Base-by-base conservation (phyloP, 2,888 invertebrate genomes). In the Dryomyza anilis region DNA sequence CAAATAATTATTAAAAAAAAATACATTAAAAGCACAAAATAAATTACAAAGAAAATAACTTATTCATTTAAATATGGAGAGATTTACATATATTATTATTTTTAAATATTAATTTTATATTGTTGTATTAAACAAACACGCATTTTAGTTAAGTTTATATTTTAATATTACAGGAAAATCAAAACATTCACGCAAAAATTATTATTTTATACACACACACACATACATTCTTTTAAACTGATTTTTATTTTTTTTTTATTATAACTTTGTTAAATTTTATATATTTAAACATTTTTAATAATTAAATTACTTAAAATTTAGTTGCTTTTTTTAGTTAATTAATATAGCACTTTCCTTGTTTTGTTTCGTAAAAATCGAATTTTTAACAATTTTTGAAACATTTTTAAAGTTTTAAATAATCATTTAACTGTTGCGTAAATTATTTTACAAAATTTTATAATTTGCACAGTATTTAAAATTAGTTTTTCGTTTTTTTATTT, bases 331-430 rank as follows among this genome's bases (percentile, higher is more conserved):
- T 66, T 66, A 66, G 63, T 66, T 61, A 63, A 53, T 63, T 66
- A 66, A 66, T 66, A 66, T 66, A 66, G 66, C 66, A 66, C 58
- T 66, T 66, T 66, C 33, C 29, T 30, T 29, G n/a, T 39, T 5
- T 25, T 33, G n/a, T 56, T 56, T 33, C 23, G 5, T 48, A 21
- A 23, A 56, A 46, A 29, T 45, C 25, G 16, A 55, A 21, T 16
- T 33, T 21, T 50, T 50, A 12, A 36, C 16, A 30, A 16, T 5
- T 21, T 55, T 39, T 3, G 10, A 50, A 50, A 19, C 5, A 14
- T 55, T 33, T 1, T 33, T 39, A n/a, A 39, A 23, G 48, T 21
- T 50, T 23, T 50, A 8, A 46, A 39, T 43, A 57, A 21, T 57
- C 30, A 25, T 25, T 56, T 33, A n/a, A 25, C 39, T 4, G 12